Evolutionary conservation across 2,888 invertebrate species (phyloP), one percentile per base, ranked within the genome.

Genomic region (Polydesmus complanatus): DNA sequence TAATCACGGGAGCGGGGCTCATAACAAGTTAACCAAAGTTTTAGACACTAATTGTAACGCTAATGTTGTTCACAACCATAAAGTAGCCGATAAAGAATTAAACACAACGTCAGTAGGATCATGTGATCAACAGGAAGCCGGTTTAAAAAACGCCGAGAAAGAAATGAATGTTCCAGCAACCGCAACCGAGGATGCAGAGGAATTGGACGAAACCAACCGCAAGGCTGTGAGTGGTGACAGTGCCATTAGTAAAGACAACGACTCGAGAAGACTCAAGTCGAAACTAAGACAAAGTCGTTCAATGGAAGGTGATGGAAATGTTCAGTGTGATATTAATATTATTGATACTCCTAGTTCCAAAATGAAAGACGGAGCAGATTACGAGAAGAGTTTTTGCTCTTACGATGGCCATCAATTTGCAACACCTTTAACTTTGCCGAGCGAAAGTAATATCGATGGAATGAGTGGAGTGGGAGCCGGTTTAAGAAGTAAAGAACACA

Each of bases 141-240:
- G 66, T 56, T 64, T 55, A 65, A 61, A 63, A 60, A 62, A 64
- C 65, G 65, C 61, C 70, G 69, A 65, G 71, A 77, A 65, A 56
- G 61, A 55, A 3, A 56, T 61, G 3, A 54, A 61, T 22, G 62
- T 62, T 37, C 64, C 63, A 3, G 64, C 66, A 27, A 66, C 66
- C 54, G 63, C 66, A 8, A 65, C 64, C 51, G 67, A 65, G 47
- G 66, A 66, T 59, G 67, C 68, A 26, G 76, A 75, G 61, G 74
- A 74, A 61, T 73, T 77, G 64, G 66, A 66, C 56, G 65, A 66
- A 3, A 74, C 80, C n/a, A 84, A 85, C 63, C 83, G 83, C 69
- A 85, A 86, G 67, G 78, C 78, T 0, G 84, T 84, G 63, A 79
- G 78, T n/a, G 27, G 54, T 5, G 53, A 53, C 19, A 53, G 53